Evolutionary conservation across 2,113 vertebrate genomes (phyloP).

Genomic region (Podarcis muralis): DNA sequence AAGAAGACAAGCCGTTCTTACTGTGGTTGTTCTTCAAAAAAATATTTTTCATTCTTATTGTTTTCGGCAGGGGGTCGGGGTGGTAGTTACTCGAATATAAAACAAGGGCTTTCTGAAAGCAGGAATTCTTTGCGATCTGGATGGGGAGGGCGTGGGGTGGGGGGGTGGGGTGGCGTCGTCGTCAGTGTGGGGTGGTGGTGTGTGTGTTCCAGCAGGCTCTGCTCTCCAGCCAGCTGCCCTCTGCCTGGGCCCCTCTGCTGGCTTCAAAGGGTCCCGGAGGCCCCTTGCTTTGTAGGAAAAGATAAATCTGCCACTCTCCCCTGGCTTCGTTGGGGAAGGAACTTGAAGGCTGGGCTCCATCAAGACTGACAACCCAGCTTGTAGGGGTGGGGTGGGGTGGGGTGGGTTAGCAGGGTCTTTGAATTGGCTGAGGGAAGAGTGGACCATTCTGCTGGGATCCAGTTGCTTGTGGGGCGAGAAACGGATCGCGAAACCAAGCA

Average conservation of each 20-base stretch:
- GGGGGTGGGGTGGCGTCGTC: too few species aligned
- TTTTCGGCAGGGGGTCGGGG: not conserved
- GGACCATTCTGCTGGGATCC: not conserved
- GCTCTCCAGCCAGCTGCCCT: conserved; percentile 24
- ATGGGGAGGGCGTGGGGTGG: not conserved
- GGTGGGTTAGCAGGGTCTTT: not conserved
- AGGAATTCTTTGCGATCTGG: not conserved
- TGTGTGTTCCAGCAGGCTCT: not conserved
- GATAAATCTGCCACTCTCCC: conserved; percentile 31
- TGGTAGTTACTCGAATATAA: not conserved
- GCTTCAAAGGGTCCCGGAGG: conserved; percentile 37
- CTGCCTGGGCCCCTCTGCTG: conserved; percentile 8
- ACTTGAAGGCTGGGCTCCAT: conserved; percentile 39
- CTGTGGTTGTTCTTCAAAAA: not conserved
- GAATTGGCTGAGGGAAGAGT: not conserved
- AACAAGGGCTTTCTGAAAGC: not conserved
- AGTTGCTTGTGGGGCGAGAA: not conserved
- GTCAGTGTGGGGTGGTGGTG: not conserved
- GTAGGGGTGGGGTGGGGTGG: too few species aligned
- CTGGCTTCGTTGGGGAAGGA: not conserved
- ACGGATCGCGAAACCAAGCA: not conserved
- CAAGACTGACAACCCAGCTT: conserved; percentile 3
- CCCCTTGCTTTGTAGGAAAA: conserved; percentile 28
- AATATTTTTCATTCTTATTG: not conserved
- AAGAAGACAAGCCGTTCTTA: not conserved